These are phyloP conservation scores for Iphiclides podalirius DNA, from an alignment of 2,888 invertebrate species.

Conservation along the genomic window DNA sequence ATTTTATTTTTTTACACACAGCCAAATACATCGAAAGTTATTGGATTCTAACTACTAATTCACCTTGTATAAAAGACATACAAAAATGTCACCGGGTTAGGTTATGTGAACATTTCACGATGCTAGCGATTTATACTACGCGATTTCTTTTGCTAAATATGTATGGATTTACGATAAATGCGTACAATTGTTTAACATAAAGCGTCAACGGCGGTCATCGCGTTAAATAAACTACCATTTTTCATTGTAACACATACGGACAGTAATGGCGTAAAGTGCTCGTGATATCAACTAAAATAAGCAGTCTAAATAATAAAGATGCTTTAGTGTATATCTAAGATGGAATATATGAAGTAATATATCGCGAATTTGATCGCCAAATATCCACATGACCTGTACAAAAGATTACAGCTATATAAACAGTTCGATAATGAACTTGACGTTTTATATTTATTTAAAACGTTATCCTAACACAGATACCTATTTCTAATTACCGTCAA, in stretches of 20 bases:
- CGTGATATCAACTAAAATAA: slow-evolving; percentile 47
- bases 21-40: slow-evolving; percentile 77
- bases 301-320: slow-evolving; percentile 50
- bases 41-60: slow-evolving; percentile 66
- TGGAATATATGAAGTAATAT: slow-evolving; percentile 49
- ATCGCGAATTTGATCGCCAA: slow-evolving; percentile 75
- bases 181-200: slow-evolving; percentile 44
- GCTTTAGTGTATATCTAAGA: slow-evolving; percentile 51
- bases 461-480: slow-evolving; percentile 12
- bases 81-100: slow-evolving; percentile 56
- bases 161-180: slow-evolving; percentile 38
- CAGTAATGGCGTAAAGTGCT: slow-evolving; percentile 53
- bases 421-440: slow-evolving; percentile 49
- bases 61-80: slow-evolving; percentile 58
- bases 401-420: slow-evolving; percentile 56
- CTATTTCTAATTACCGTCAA: slow-evolving; percentile 11
- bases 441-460: slow-evolving; percentile 9
- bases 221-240: slow-evolving; percentile 65
- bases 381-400: slow-evolving; percentile 81
- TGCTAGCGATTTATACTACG: slow-evolving; percentile 67
- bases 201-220: slow-evolving; percentile 53
- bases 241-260: slow-evolving; percentile 63
- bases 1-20: slow-evolving; percentile 60
- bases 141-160: slow-evolving; percentile 41
- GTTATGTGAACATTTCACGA: slow-evolving; percentile 81